Conservation (phyloP, 1,140 invertebrate genomes). For the Gonatopus flavifemur region DNA sequence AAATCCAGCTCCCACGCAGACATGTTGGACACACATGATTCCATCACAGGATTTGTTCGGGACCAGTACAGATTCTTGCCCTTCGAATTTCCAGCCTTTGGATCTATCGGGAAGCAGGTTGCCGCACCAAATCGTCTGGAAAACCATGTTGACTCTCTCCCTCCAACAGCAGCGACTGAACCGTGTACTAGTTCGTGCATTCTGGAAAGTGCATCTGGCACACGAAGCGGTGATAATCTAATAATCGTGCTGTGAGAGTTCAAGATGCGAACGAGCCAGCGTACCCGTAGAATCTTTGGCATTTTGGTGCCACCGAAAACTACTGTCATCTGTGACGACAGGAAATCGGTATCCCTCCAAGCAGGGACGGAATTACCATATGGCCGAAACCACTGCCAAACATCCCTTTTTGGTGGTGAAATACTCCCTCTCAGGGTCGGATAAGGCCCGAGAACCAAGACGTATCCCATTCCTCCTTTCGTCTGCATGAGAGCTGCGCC, state of each 20-base stretch:
- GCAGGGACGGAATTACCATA: neutral
- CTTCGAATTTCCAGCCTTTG: neutral
- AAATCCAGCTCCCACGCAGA: neutral
- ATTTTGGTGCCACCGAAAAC: neutral
- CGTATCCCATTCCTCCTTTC: neutral
- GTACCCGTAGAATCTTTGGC: neutral
- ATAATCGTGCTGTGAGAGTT: neutral
- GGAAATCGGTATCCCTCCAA: neutral
- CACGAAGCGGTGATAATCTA: neutral
- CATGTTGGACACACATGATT: no score
- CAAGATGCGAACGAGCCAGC: neutral
- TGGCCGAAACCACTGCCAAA: no score
- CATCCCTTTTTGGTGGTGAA: neutral
- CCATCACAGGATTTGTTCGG: no score
- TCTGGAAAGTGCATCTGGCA: neutral
- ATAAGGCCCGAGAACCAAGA: neutral
- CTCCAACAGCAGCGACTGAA: neutral
- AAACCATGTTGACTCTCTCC: neutral
- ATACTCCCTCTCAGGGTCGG: neutral
- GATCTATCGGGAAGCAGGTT: neutral
- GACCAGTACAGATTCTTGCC: neutral
- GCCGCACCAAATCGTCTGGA: neutral
- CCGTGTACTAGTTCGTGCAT: neutral
- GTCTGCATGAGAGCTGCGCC: neutral
- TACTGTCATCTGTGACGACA: neutral